Evolutionary conservation across 2,113 vertebrate genomes (phyloP), one percentile per base, ranked within the genome.

Genomic region (Cynopterus brachyotis): DNA sequence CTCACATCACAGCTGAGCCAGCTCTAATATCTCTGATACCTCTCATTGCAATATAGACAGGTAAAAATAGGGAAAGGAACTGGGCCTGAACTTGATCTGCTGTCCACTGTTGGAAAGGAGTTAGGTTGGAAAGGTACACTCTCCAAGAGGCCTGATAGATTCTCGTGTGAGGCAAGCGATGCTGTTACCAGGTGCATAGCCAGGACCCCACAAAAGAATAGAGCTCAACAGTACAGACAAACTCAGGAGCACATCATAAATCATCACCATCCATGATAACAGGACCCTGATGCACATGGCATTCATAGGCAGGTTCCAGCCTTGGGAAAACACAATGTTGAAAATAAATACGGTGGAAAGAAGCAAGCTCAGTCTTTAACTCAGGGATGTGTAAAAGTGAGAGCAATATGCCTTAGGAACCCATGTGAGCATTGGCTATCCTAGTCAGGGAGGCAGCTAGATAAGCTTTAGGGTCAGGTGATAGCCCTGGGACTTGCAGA

Each of bases 381-480:
- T 42, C 1, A 1, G 32, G 64, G 15, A 37, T 20, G 13, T n/a
- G 26, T 55, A 3, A 0, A 9, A 1, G 1, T 20, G 45, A 64
- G 30, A 95, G 37, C 11, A 70, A n/a, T 78, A 67, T 84, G 24
- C 9, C 45, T 86, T 35, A 47, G 32, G 22, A 86, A 28, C 32
- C 5, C 35, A 4, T 13, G 2, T 30, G 20, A 22, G 20, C 60
- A 42, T 17, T 47, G 85, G 35, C 9, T 85, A 13, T 78, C 26
- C 32, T 42, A 6, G 13, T 55, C 22, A 79, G 57, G n/a, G 75
- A 10, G 8, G 22, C 35, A 88, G 47, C n/a, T 42, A 67, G 35
- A 8, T 64, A 79, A 69, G 30, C 15, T 12, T 62, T 26, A 2
- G 22, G 73, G 28, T 84, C 17, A 62, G 37, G 6, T 20, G n/a